Evolutionary conservation across 2,797 vertebrate species (phyloP), one percentile per base, ranked within the genome.

Genomic region (Takifugu ocellatus): DNA sequence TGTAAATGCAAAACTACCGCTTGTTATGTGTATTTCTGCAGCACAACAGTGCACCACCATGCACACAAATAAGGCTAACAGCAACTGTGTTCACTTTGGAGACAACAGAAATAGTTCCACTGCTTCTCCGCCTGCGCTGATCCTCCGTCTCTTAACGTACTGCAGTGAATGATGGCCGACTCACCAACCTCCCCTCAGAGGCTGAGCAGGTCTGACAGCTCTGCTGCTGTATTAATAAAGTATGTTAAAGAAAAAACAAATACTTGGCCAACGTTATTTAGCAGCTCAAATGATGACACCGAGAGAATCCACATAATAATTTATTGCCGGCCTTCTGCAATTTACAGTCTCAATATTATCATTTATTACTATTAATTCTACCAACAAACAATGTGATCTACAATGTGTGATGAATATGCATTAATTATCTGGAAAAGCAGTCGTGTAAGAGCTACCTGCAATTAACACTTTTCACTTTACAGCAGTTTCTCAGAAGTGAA

Each of bases 181-280:
- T 89, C 84, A 84, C 59, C 66, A 91, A 89, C 88, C 90, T 89
- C 70, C 63, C 24, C 56, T 58, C 65, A 75, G 88, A 61, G 88
- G 64, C 78, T 82, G 87, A 79, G 74, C 56, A 58, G 75, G 71
- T 79, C 84, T 88, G 91, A 91, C 84, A 78, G 84, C 80, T 72
- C 52, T 79, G 63, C 63, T 84, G 82, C 52, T 59, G 42, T 51
- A 65, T 63, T 57, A 76, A 63, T 62, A 64, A 71, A 77, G 21
- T 21, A 21, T 21, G 21, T 45, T 45, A 17, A 45, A 45, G n/a
- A 17, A 45, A 6, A 1, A 5, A 16, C 2, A 45, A 17, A 45
- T 4, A 46, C 16, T 46, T 46, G n/a, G 11, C 36, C 5, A 39
- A 21, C 1, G 21, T 4, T 6, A 9, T 3, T 33, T 9, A 33